A percentile compares a stretch with the other conserved stretches of the same genome.
Conservation (phyloP, 2,113 vertebrate species). For the Lichenostomus cassidix region DNA sequence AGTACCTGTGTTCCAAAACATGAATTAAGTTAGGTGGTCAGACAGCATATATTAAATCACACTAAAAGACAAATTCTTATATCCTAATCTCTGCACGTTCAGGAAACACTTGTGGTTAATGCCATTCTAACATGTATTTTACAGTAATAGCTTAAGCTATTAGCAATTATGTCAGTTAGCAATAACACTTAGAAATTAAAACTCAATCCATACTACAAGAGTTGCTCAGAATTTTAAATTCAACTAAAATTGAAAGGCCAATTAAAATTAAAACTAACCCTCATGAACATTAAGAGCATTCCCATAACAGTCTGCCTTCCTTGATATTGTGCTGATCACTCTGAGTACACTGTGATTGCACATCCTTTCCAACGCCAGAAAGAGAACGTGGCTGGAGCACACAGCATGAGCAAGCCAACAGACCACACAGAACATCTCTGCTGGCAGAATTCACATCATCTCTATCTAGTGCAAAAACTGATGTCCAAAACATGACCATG, state of each 20-base stretch:
- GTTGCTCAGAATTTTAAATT: background rate
- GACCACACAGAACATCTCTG: background rate
- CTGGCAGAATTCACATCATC: background rate
- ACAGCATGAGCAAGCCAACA: accelerated
- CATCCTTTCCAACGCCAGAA: background rate
- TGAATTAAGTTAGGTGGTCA: background rate
- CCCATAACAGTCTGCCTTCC: background rate
- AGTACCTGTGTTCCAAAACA: background rate
- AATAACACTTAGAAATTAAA: background rate
- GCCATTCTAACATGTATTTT: background rate
- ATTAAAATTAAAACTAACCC: background rate
- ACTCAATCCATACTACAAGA: background rate
- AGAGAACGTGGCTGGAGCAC: background rate
- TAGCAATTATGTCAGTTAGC: background rate
- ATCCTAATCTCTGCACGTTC: background rate
- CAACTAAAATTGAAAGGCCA: background rate
- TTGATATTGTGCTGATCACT: no score
- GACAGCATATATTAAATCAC: background rate
- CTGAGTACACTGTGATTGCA: background rate
- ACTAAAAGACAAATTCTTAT: background rate
- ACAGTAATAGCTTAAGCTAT: background rate
- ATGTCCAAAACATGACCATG: accelerated
- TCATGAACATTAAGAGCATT: background rate
- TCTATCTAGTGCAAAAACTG: background rate
- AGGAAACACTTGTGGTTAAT: background rate